Evolutionary conservation across 2,888 invertebrate genomes (phyloP).

Genomic region (Ophion slaviceki): DNA sequence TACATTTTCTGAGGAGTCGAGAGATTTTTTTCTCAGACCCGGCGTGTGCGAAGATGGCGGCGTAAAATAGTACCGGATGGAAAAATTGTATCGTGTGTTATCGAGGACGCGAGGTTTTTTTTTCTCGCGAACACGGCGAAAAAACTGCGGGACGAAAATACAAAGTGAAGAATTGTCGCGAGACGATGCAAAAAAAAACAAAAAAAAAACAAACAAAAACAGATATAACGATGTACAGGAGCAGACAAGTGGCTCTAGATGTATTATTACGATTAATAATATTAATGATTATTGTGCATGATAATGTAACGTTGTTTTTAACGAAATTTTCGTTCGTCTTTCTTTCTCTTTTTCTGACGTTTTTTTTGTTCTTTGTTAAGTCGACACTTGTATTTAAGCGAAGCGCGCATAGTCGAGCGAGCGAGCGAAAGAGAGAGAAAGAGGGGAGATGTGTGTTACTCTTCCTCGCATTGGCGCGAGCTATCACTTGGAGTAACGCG

Average conservation of each 20-base stretch:
- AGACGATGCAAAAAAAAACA: conserved; percentile 8
- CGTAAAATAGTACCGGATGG: background rate
- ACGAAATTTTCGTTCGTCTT: conserved; percentile 64
- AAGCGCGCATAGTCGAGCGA: conserved; percentile 60
- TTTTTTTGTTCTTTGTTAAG: conserved; percentile 60
- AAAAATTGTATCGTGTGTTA: conserved; percentile 1
- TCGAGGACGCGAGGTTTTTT: background rate
- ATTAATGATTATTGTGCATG: conserved; percentile 72
- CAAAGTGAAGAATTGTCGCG: conserved; percentile 6
- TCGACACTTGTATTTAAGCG: conserved; percentile 68
- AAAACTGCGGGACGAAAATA: conserved; percentile 1
- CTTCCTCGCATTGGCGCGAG: conserved; percentile 64
- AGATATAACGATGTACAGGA: conserved; percentile 70
- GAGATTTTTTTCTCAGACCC: conserved; percentile 43
- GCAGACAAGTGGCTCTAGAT: conserved; percentile 72
- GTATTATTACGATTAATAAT: conserved; percentile 73
- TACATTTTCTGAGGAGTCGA: conserved; percentile 38
- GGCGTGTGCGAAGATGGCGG: conserved; percentile 29
- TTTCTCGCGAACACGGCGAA: conserved; percentile 2
- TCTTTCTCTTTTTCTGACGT: conserved; percentile 29
- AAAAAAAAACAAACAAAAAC: conserved; percentile 52
- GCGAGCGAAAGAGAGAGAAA: conserved; percentile 30
- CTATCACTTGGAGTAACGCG: conserved; percentile 64
- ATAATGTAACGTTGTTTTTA: conserved; percentile 71
- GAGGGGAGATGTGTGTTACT: conserved; percentile 41